Evolutionary conservation across 2,797 vertebrate genomes (phyloP), one percentile per base, ranked within the genome.

Genomic region (Enteromius thamalakanensis): DNA sequence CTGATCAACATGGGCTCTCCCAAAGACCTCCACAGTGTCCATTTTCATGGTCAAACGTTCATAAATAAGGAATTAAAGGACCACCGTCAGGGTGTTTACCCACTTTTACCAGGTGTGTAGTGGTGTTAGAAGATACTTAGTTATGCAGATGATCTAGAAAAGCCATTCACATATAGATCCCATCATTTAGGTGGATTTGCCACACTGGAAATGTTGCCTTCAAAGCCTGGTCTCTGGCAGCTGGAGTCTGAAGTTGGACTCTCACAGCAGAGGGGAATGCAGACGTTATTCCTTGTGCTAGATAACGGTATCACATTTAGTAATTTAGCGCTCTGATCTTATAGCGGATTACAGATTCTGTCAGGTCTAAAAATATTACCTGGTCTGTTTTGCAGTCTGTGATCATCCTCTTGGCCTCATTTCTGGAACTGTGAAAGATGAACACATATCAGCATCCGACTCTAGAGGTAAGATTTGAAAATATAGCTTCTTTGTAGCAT

Each of bases 41-140:
- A 97, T 91, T 98, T 99, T 89, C 97, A 99, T 6, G 97, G 98
- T 34, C 98, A 99, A 91, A 99, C 96, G 0, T 95, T 99, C 87
- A 88, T 92, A 82, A 94, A 97, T 81, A 96, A 95, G 21, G 93
- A 95, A 82, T 91, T 89, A 14, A 93, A 87, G 49, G 92, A 93
- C 88, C 92, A 96, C 89, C 96, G 96, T 80, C 93, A 96, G 81
- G 95, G 96, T 5, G 93, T 97, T 85, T 96, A 93, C 86, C 95
- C 96, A 0, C 95, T 99, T 75, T 92, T 98, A 86, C 97, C 98
- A 81, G 97, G 97, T 97, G 91, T 91, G 90, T 85, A 75, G 47
- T 29, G 7, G 23, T 34, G 11, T 42, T n/a, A 2, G 47, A 82
- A 49, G 34, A 32, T 53, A n/a, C 26, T 15, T 45, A 3, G 37